Base-by-base conservation (phyloP, 2,113 vertebrate species). In the Thymallus thymallus region DNA sequence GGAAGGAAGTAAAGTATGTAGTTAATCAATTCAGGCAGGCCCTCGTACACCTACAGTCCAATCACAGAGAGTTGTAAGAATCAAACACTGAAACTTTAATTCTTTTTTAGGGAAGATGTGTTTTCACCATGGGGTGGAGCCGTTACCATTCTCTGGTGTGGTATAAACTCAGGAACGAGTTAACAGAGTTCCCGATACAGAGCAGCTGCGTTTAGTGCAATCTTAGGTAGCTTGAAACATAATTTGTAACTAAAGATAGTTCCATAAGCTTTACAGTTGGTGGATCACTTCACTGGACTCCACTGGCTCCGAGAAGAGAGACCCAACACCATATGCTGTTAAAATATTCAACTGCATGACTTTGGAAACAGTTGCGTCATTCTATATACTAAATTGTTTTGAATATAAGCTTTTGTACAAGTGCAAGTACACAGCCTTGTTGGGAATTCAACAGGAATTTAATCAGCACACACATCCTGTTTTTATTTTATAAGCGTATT, bases 101-200 rank as follows among this genome's bases (percentile, higher is more conserved):
- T 51, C 46, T 9, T 63, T 29, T 1, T 29, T 14, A 70, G 14
- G 22, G 12, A 48, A 41, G 7, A 13, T 5, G 23, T 24, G 45
- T n/a, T n/a, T n/a, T n/a, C n/a, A 74, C 80, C 87, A 86, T 84
- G 56, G 78, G 88, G 71, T 74, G 85, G 90, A 72, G 20, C 68
- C 74, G 80, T 30, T 69, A 61, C 30, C 51, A 61, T 60, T 79
- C 61, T 41, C 10, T 64, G 13, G 26, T 30, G 14, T 64, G 26
- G 24, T 6, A 41, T 24, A 14, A 64, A 23, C 22, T 64, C 23
- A 64, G 23, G 14, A 16, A 26, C 13, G 26, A 13, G 62, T 30
- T 14, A 41, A n/a, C n/a, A 41, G 30, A 32, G 30, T 32, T 32
- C 30, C 30, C 30, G 30, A 32, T 4, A 32, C 30, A 6, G 30